A percentile compares a stretch with the other conserved stretches of the same genome.
These are phyloP conservation scores for Drosophila pectinifera DNA, from an alignment of 1,140 invertebrate genomes.

Conservation along the genomic window DNA sequence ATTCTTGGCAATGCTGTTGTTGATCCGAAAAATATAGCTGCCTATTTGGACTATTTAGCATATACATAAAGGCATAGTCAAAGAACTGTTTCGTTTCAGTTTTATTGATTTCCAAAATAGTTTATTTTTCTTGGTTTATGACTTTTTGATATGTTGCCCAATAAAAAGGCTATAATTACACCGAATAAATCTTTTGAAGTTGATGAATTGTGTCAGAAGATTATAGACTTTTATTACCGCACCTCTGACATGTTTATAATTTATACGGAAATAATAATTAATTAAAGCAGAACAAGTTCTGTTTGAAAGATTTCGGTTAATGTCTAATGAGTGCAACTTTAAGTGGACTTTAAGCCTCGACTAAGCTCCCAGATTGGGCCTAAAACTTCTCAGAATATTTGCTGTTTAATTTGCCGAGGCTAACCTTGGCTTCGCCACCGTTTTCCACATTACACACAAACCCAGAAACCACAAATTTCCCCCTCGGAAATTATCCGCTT, in stretches of 20 bases:
- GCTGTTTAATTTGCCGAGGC: constrained; percentile 15
- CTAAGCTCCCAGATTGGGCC: background rate
- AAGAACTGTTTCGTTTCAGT: background rate
- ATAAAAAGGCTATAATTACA: constrained; percentile 36
- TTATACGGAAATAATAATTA: constrained; percentile 20
- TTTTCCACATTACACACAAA: background rate
- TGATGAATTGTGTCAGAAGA: constrained; percentile 42
- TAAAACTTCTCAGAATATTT: background rate
- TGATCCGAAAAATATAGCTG: background rate
- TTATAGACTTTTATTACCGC: constrained; percentile 14
- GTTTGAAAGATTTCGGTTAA: constrained; percentile 1
- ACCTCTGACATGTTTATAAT: constrained; percentile 17
- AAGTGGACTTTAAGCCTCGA: background rate
- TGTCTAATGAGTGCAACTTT: no score
- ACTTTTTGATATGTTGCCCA: constrained; percentile 8
- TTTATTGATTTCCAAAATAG: constrained; percentile 7
- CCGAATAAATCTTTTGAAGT: constrained; percentile 27
- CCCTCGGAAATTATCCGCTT: constrained; percentile 31
- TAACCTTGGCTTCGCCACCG: constrained; percentile 2
- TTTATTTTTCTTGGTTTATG: constrained; percentile 17
- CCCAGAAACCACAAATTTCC: constrained; percentile 19
- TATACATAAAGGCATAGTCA: background rate
- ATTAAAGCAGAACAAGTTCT: constrained; percentile 7
- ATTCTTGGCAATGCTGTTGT: no score
- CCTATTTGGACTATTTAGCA: background rate